Base-by-base conservation (phyloP, 92 coral and sea anemone genomes). In the Actinostola sp. region DNA sequence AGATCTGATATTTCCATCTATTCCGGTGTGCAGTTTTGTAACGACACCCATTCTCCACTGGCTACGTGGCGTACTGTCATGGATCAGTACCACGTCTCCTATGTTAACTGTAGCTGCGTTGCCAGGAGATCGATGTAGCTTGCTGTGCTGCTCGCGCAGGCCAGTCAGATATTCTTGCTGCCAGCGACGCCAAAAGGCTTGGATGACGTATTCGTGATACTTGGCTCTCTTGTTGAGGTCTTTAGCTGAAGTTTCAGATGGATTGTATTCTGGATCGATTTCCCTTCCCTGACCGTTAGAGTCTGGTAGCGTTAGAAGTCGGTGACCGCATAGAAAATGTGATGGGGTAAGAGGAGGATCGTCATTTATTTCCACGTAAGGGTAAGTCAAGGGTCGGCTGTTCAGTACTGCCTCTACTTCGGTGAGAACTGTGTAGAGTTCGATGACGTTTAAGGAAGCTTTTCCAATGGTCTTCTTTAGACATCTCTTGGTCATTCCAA, bases 401-500 rank as follows among this genome's bases (percentile, higher is more conserved):
- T 77, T 78, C 23, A 68, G 53, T 28, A 59, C 71, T 12, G 78
- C 78, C 49, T 79, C 85, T 26, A 79, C 66, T 41, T 79, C 85
- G 23, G 20, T 68, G 24, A 68, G 69, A 39, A 75, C 34, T 9
- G 86, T 81, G 70, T 54, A 35, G n/a, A 76, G 61, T 59, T 76
- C 79, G 36, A 75, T 55, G 72, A 52, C 45, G 78, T 83, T 70
- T 17, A 83, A 61, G 24, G 31, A 61, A 57, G 83, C 75, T 62
- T 41, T 52, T 11, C 83, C 79, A 35, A 70, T 70, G n/a, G 67
- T 65, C 50, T 83, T 83, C 77, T 82, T 75, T 2, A 82, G 70
- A 19, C 72, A 71, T 51, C 79, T 56, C 34, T 84, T 84, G 31
- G 67, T 57, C 62, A 77, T 63, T 17, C 83, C 80, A 3, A 76